Evolutionary conservation across 2,797 vertebrate species (phyloP), one percentile per base, ranked within the genome.

Genomic region (Amniataba percoides): DNA sequence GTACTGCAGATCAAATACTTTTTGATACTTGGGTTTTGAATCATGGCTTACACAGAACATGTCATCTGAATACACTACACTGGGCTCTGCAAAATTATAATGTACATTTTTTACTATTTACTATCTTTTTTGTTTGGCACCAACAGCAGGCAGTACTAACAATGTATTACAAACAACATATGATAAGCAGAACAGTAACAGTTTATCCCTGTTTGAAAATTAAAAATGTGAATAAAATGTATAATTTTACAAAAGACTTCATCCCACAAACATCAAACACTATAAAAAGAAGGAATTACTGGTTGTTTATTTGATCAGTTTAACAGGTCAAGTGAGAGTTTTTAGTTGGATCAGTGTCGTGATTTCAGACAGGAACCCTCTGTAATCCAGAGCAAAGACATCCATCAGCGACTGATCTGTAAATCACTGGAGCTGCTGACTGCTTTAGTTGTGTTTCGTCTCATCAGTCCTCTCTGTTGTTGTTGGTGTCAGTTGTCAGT

Each of bases 391-490:
- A 67, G 62, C 15, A 4, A 60, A 57, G 67, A 21, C 66, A 61
- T 49, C 63, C 49, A 36, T 65, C 19, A 69, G 36, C 31, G 0
- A 19, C 7, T 58, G 59, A 39, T 18, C 7, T 56, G 65, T n/a
- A 5, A 40, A 42, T 9, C 27, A 1, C 21, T 39, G 6, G 46
- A 71, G 69, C 0, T 48, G 68, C 70, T 23, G 71, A 72, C 19
- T n/a, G 61, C 6, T 18, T 60, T 52, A 0, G 0, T 67, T 39
- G 12, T 65, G 58, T 39, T 55, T 63, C 18, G 13, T 60, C 59
- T 65, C 68, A 73, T 77, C 67, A 34, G 14, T 61, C 21, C 13
- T 68, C 45, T 65, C 31, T 52, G 40, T 46, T 71, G 52, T 71
- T 42, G 42, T 25, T 71, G 27, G 27, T 5, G 63, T 74, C 49